Evolutionary conservation across 2,113 vertebrate genomes (phyloP).

Genomic region (Rhineura floridana): DNA sequence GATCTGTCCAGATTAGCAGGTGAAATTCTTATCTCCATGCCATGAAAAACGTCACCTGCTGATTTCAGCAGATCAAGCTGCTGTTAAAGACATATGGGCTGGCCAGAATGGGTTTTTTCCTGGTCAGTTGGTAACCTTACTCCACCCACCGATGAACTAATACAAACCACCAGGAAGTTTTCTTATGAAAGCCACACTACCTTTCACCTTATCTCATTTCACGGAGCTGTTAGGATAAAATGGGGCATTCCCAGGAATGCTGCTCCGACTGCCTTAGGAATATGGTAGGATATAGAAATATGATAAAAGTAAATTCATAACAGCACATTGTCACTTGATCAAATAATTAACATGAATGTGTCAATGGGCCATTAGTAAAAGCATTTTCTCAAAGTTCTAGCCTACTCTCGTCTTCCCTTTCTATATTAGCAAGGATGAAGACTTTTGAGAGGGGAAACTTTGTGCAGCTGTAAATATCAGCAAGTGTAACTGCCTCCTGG

Average conservation of each 20-base stretch:
- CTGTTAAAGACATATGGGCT: background rate
- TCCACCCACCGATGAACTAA: background rate
- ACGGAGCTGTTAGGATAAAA: background rate
- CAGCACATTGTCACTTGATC: background rate
- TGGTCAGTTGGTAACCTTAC: too few species aligned
- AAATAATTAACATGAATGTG: background rate
- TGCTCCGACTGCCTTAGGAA: background rate
- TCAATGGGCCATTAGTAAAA: background rate
- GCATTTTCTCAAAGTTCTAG: background rate
- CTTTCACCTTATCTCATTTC: background rate
- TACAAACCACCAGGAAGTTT: background rate
- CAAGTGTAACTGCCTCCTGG: background rate
- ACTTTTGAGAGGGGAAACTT: background rate
- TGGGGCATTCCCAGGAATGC: too few species aligned
- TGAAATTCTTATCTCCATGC: background rate
- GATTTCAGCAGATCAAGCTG: background rate
- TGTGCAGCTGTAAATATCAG: background rate
- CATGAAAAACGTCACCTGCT: background rate
- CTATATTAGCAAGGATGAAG: background rate
- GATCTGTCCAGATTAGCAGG: background rate
- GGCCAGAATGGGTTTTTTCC: background rate
- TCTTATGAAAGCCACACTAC: background rate
- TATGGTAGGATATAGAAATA: background rate
- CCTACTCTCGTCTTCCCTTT: background rate
- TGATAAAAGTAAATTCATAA: background rate